Percentiles rank a stretch among this genome's conserved stretches.
Evolutionary conservation across 2,797 vertebrate genomes (phyloP).

Genomic region (Heliangelus exortis): DNA sequence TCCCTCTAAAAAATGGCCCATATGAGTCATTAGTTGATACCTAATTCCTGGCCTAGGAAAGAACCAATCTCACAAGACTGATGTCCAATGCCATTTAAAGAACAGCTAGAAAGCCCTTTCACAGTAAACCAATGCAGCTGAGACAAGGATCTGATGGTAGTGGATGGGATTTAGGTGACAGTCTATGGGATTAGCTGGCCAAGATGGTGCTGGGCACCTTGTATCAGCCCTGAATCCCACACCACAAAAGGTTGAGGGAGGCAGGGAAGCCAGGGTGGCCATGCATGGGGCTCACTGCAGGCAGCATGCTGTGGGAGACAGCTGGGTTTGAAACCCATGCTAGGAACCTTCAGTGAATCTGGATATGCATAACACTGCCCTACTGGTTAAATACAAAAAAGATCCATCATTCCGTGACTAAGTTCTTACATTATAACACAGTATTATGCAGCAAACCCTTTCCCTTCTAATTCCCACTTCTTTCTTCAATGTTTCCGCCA

Average conservation of each 20-base stretch:
- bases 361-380: not conserved
- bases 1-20: not conserved
- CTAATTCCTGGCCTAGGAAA: not conserved
- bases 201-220: not conserved
- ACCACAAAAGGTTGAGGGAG: not conserved
- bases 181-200: accelerated
- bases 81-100: not conserved
- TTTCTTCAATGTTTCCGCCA: not conserved
- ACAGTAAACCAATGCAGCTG: not conserved
- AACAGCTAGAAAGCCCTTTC: not conserved
- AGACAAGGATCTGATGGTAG: not conserved
- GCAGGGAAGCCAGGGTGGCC: not conserved
- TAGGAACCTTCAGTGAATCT: not conserved
- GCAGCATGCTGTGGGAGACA: not conserved
- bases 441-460: not conserved
- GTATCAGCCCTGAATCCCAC: not conserved
- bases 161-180: not conserved
- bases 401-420: not conserved
- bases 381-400: not conserved
- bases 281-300: accelerated
- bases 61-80: not conserved
- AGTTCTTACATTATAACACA: not conserved
- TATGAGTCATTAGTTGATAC: not conserved
- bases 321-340: not conserved
- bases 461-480: not conserved